These are phyloP conservation scores for Lottia gigantea DNA, from an alignment of 2,888 invertebrate species.

Conservation along the genomic window DNA sequence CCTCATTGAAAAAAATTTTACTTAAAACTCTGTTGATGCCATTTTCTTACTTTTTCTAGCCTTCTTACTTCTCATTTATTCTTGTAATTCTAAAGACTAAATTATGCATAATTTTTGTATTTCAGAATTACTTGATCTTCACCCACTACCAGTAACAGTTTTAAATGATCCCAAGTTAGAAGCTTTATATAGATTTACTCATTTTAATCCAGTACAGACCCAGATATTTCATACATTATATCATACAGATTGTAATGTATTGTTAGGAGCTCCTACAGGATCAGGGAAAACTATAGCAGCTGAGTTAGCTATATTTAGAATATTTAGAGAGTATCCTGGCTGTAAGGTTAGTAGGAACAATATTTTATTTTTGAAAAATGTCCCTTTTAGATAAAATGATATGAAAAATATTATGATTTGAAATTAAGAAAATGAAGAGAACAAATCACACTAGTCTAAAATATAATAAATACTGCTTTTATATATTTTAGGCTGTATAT, in stretches of 20 bases:
- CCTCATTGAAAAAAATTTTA: too few relatives aligned
- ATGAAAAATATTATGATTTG: too few relatives aligned
- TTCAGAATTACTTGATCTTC: constrained; percentile 86
- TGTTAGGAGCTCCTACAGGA: constrained; percentile 91
- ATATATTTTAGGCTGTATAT: constrained; percentile 79
- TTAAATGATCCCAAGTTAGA: constrained; percentile 83
- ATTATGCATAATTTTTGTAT: constrained; percentile 19
- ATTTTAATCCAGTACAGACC: constrained; percentile 98
- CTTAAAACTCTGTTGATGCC: too few relatives aligned
- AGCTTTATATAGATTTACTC: constrained; percentile 86
- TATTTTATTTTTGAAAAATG: too few relatives aligned
- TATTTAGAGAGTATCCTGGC: constrained; percentile 83
- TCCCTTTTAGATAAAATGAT: too few relatives aligned
- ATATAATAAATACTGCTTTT: background rate
- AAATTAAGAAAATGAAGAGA: too few relatives aligned
- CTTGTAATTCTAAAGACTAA: too few relatives aligned
- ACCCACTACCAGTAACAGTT: constrained; percentile 87
- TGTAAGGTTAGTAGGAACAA: constrained; percentile 59
- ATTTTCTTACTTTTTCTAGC: too few relatives aligned
- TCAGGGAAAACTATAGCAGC: constrained; percentile 99
- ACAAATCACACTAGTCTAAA: too few relatives aligned
- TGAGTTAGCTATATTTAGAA: constrained; percentile 94
- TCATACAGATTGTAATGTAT: constrained; percentile 91
- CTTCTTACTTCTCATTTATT: too few relatives aligned
- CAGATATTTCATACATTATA: constrained; percentile 96